Evolutionary conservation across 2,797 vertebrate genomes (phyloP).

Genomic region (Enoplosus armatus): DNA sequence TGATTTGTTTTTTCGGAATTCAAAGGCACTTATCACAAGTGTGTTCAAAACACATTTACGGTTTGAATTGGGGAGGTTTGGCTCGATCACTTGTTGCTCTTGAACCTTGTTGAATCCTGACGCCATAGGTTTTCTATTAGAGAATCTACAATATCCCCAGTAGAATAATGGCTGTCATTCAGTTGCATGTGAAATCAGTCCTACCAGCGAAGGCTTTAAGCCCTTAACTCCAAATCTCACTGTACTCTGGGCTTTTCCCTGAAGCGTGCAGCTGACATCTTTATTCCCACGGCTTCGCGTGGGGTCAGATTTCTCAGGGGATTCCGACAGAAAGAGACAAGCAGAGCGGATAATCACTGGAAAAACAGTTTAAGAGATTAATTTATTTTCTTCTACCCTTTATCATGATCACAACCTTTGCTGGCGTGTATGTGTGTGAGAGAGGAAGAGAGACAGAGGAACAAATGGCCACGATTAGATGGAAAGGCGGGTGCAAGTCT

Average conservation of each 20-base stretch:
- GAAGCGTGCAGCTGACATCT: conserved; percentile 58
- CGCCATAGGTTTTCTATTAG: too few relatives aligned
- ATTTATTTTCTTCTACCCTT: conserved; percentile 42
- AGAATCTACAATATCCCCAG: too few relatives aligned
- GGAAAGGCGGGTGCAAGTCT: conserved; percentile 23
- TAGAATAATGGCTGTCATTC: conserved; percentile 38
- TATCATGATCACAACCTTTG: conserved; percentile 49
- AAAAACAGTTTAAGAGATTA: conserved; percentile 67
- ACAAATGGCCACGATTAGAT: conserved; percentile 42
- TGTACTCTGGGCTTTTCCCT: conserved; percentile 46
- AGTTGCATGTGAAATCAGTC: conserved; percentile 48
- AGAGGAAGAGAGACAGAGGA: conserved; percentile 7
- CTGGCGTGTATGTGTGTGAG: neutral
- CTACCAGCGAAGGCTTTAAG: conserved; percentile 49
- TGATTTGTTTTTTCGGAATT: too few relatives aligned
- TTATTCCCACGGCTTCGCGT: conserved; percentile 57
- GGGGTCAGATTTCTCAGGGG: conserved; percentile 66
- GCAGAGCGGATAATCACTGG: conserved; percentile 64
- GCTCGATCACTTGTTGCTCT: too few relatives aligned
- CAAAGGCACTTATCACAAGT: too few relatives aligned
- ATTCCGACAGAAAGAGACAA: conserved; percentile 58
- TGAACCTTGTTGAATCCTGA: too few relatives aligned
- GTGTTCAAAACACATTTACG: too few relatives aligned
- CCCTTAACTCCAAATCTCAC: conserved; percentile 64
- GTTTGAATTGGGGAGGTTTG: too few relatives aligned